These are phyloP conservation scores for Bradypus variegatus DNA, from an alignment of 2,797 vertebrate genomes.

Conservation along the genomic window DNA sequence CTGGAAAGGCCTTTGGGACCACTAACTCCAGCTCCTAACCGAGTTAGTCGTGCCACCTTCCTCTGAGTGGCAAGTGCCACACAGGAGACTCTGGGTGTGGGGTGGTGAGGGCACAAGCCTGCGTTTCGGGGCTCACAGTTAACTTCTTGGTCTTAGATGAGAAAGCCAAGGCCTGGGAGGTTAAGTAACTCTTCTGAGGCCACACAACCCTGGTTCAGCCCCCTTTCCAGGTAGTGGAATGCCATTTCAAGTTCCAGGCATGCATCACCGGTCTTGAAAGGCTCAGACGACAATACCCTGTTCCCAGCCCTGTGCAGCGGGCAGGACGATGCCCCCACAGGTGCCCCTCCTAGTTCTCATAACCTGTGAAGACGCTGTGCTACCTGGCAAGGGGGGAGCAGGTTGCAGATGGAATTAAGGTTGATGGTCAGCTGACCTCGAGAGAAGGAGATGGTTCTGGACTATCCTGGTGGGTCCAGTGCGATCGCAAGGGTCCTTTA, in stretches of 20 bases:
- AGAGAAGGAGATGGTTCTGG: too few relatives aligned
- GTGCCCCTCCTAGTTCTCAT: not conserved
- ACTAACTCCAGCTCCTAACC: accelerated
- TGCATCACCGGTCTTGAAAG: not conserved
- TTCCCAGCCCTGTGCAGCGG: not conserved
- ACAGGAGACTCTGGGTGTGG: not conserved
- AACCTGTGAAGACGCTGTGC: not conserved
- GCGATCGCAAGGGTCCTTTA: not conserved
- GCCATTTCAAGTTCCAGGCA: not conserved
- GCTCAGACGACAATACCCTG: not conserved
- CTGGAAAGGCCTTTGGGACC: not conserved
- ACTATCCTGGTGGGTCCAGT: not conserved
- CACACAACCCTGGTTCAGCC: not conserved
- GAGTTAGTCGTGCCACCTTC: not conserved
- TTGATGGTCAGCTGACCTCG: not conserved
- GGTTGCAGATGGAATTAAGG: not conserved
- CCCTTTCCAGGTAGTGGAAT: not conserved
- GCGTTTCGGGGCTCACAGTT: not conserved
- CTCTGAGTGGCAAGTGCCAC: not conserved
- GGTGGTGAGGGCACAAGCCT: not conserved
- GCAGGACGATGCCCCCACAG: not conserved
- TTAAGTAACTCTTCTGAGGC: not conserved
- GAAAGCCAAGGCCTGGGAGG: not conserved
- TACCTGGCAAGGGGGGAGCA: not conserved
- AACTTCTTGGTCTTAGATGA: not conserved